A percentile compares a stretch with the other conserved stretches of the same genome.
phyloP scores from a whole-genome alignment of 2,113 vertebrate species.

The Cololabis saira region DNA sequence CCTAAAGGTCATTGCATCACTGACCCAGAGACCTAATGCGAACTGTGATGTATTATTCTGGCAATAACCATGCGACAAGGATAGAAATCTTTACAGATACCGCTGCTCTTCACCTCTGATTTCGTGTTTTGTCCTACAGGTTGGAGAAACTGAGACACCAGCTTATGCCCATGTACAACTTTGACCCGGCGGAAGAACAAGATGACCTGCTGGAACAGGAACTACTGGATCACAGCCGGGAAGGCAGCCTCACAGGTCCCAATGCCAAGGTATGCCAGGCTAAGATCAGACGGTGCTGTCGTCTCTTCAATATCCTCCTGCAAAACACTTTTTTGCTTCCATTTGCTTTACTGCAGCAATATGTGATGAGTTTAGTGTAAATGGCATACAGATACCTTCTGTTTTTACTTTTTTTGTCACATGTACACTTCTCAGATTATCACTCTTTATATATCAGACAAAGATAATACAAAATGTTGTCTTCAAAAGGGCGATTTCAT shows the following conservation, averaged over 20 bases:
- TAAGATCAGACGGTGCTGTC: background rate
- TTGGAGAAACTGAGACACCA: conserved; percentile 97
- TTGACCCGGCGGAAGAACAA: conserved; percentile 96
- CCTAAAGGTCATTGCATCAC: no score
- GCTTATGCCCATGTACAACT: conserved; percentile 99
- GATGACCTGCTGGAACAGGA: conserved; percentile 98
- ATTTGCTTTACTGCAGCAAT: background rate
- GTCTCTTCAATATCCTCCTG: background rate
- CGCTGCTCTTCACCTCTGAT: no score
- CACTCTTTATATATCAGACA: no score
- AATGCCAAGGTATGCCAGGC: conserved; percentile 77
- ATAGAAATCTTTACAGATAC: background rate
- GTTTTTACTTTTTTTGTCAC: no score
- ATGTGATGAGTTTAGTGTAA: no score
- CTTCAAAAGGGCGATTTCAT: no score
- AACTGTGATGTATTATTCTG: background rate
- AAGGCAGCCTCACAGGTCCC: conserved; percentile 79
- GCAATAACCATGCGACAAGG: background rate
- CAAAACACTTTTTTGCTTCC: background rate
- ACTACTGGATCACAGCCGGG: conserved; percentile 91
- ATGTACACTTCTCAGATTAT: no score
- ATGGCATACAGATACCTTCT: no score
- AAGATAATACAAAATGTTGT: no score
- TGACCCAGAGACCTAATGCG: no score
- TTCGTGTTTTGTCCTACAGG: conserved; percentile 67